These are phyloP conservation scores for Drosophila bocki DNA, from an alignment of 1,140 invertebrate species.

Conservation along the genomic window DNA sequence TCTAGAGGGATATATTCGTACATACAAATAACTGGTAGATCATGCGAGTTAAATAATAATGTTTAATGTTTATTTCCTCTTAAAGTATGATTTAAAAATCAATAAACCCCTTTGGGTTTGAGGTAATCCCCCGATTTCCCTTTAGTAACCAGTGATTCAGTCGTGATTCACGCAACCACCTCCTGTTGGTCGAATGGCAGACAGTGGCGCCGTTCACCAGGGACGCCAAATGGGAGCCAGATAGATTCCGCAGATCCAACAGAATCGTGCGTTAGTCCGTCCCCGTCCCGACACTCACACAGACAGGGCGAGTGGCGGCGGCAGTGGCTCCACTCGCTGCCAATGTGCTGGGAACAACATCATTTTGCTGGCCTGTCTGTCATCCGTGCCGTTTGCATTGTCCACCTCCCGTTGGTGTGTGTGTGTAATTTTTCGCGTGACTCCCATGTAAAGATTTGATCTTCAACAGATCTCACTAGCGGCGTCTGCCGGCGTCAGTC, in stretches of 20 bases:
- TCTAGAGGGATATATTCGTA: background rate
- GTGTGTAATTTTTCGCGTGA: constrained; percentile 68
- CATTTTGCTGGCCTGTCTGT: constrained; percentile 49
- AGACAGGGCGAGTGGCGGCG: constrained; percentile 15
- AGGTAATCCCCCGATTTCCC: too few relatives aligned
- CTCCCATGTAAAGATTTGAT: constrained; percentile 68
- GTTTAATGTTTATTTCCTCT: too few relatives aligned
- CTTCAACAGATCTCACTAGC: constrained; percentile 59
- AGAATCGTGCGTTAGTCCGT: constrained; percentile 64
- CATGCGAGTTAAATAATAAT: background rate
- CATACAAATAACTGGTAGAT: background rate
- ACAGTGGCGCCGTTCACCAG: constrained; percentile 50
- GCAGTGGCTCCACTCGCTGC: constrained; percentile 24
- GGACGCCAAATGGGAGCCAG: constrained; percentile 35
- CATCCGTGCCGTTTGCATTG: constrained; percentile 42
- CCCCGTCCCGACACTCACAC: constrained; percentile 43
- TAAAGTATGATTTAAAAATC: too few relatives aligned
- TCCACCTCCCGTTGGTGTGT: constrained; percentile 15
- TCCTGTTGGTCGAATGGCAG: constrained; percentile 14
- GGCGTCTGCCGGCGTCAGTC: constrained; percentile 39
- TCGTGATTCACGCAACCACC: constrained; percentile 26
- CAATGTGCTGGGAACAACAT: constrained; percentile 43
- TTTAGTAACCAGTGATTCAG: too few relatives aligned
- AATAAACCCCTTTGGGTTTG: too few relatives aligned
- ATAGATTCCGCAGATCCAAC: constrained; percentile 19